Conservation (phyloP, 2,888 invertebrate genomes). For the Corbicula japonica region DNA sequence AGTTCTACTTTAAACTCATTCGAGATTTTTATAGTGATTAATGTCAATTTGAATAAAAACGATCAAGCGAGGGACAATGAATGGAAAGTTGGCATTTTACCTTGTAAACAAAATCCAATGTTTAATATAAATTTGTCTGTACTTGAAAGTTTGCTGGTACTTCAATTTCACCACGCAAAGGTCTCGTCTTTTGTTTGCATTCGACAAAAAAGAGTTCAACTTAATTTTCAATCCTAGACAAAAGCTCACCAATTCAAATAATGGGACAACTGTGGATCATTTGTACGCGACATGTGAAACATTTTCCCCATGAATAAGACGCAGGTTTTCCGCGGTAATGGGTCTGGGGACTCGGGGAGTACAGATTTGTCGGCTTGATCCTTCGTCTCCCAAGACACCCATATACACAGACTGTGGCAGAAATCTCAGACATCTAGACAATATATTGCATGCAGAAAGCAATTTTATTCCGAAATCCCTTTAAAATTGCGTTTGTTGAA, state of each 20-base stretch:
- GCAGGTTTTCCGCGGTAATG: background rate
- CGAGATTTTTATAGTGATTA: constrained; percentile 15
- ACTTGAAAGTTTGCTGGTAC: constrained; percentile 8
- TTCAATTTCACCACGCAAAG: background rate
- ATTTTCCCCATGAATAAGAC: background rate
- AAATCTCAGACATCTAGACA: no score
- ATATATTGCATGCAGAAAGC: no score
- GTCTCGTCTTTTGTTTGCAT: constrained; percentile 5
- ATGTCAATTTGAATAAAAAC: constrained; percentile 10
- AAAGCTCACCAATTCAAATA: background rate
- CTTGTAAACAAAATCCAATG: constrained; percentile 18
- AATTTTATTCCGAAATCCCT: no score
- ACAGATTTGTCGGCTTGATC: constrained; percentile 13
- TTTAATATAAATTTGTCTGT: background rate
- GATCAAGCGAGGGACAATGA: constrained; percentile 18
- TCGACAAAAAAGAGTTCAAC: background rate
- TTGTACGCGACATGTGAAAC: background rate
- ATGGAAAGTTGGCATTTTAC: constrained; percentile 21
- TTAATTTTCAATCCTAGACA: constrained; percentile 6
- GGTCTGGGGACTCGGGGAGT: background rate
- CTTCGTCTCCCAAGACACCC: constrained; percentile 2
- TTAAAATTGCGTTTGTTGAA: no score
- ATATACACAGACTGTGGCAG: constrained; percentile 1
- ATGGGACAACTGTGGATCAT: constrained; percentile 4
- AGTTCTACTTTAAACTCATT: background rate